These are phyloP conservation scores for Embidobia sp. DNA, from an alignment of 2,888 invertebrate species.

Conservation along the genomic window DNA sequence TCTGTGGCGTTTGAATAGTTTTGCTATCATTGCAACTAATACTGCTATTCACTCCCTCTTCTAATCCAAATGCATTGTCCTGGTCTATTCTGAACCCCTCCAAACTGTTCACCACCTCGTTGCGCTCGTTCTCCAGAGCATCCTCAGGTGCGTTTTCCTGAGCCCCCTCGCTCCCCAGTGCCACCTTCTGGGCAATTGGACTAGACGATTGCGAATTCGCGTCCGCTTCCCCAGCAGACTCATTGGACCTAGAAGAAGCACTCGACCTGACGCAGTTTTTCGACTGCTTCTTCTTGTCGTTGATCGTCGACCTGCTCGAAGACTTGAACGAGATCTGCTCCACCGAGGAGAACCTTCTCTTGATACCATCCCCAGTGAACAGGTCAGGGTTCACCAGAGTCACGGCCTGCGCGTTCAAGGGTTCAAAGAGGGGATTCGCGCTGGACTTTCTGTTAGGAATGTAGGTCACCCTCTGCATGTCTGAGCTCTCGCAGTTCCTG, in stretches of 20 bases:
- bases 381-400: slow-evolving; percentile 78
- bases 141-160: slow-evolving; percentile 65
- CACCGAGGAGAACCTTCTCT: slow-evolving; percentile 54
- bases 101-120: slow-evolving; percentile 66
- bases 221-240: slow-evolving; percentile 73
- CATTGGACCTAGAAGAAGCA: slow-evolving; percentile 66
- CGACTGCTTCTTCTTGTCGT: slow-evolving; percentile 44
- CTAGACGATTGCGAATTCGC: slow-evolving; percentile 75
- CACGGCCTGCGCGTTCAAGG: slow-evolving; percentile 77
- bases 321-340: slow-evolving; percentile 36
- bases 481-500: slow-evolving; percentile 68
- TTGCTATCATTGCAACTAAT: slow-evolving; percentile 60
- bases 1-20: slow-evolving; percentile 67
- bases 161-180: slow-evolving; percentile 29
- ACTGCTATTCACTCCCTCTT: slow-evolving; percentile 51
- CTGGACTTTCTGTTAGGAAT: slow-evolving; percentile 73
- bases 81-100: slow-evolving; percentile 72
- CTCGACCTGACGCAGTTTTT: slow-evolving; percentile 64
- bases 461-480: slow-evolving; percentile 77
- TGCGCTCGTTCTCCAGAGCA: slow-evolving; percentile 65
- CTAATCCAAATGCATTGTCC: slow-evolving; percentile 44
- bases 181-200: slow-evolving; percentile 71
- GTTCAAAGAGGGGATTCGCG: slow-evolving; percentile 77
- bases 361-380: slow-evolving; percentile 67
- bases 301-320: slow-evolving; percentile 25